Conservation (phyloP, 2,113 vertebrate species). For the Cinclus mexicanus region DNA sequence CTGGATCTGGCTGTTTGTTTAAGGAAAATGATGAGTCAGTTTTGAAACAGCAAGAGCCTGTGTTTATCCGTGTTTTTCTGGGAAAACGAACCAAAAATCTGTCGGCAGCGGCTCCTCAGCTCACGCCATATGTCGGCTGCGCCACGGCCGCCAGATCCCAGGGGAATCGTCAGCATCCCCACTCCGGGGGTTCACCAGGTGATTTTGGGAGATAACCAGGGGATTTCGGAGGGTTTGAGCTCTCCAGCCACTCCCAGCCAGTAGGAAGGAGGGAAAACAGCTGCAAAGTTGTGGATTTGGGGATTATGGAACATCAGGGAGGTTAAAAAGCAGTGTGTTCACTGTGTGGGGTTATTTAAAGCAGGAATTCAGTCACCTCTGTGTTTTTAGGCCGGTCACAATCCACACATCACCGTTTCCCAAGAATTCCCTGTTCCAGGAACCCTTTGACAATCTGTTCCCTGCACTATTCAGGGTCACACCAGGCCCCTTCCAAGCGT, state of each 20-base stretch:
- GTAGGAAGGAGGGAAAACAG: not conserved
- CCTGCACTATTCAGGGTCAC: not conserved
- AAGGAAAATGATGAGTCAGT: not conserved
- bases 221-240: too few species aligned
- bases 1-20: not conserved
- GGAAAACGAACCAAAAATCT: conserved; percentile 7
- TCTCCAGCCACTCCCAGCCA: not conserved
- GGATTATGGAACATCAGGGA: rapidly evolving
- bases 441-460: not conserved
- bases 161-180: not conserved
- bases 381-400: rapidly evolving
- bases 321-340: rapidly evolving
- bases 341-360: rapidly evolving
- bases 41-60: conserved; percentile 14
- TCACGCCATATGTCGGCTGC: not conserved
- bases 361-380: rapidly evolving
- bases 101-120: not conserved
- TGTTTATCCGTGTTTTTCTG: conserved; percentile 43
- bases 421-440: not conserved
- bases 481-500: rapidly evolving
- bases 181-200: not conserved
- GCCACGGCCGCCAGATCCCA: not conserved
- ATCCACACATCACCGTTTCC: rapidly evolving
- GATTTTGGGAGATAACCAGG: not conserved
- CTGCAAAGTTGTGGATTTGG: rapidly evolving